Base-by-base conservation (phyloP, 2,888 invertebrate species). In the Colostygia pectinataria region DNA sequence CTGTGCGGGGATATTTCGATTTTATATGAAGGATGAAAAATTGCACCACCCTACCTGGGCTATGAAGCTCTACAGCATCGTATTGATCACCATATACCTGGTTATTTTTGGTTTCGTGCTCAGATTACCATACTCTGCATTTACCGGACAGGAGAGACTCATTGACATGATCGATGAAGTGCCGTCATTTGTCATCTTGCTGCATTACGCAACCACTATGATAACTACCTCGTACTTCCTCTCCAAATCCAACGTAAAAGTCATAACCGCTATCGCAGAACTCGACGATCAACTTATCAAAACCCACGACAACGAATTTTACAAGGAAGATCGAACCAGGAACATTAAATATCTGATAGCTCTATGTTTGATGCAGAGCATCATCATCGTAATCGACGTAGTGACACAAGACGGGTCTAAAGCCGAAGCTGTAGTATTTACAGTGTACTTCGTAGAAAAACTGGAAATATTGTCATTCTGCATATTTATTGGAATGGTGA, bases 391-490 rank as follows among this genome's bases (percentile, higher is more conserved):
- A 10, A 42, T 64, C 4, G 41, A 72, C 44, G 47, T 67, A 2
- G 38, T 58, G 0, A 64, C 65, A 2, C 59, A 57, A n/a, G 27
- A 53, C 0, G 15, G 28, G 13, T 31, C 57, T 0, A 46, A 31
- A 5, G 15, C 61, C 1, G 50, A 48, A 25, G 1, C 67, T 0
- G 13, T 69, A 0, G 39, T 60, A 2, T 36, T 73, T 1, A 60
- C 63, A 0, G 40, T 77, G 8, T 72, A 67, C 18, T 60, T 68
- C 29, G 55, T 69, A 32, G 78, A 80, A 53, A 68, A 77, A 45
- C 53, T 82, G 0, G 76, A 82, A 63, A 64, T 79, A 29, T 36
- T 71, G 3, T 34, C 65, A 1, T 77, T 83, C 53, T 77, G 73
- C 45, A 61, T 72, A 43, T 56, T 69, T 52, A 71, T 82, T 20